Base-by-base conservation (phyloP, 2,888 invertebrate species). In the Macrophya annulata region DNA sequence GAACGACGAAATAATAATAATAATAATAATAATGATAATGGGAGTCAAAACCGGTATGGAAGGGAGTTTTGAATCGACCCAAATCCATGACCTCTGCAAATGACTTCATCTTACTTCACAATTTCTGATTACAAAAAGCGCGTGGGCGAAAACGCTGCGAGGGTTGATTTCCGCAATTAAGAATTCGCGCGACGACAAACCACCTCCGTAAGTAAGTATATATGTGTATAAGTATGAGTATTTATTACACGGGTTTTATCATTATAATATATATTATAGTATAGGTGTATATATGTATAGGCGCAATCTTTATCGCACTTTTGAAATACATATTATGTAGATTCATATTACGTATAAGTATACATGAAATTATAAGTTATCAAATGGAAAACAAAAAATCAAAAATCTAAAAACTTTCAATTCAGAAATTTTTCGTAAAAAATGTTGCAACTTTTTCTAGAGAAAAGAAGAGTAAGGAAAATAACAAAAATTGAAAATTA, bases 81-180 rank as follows among this genome's bases (percentile, higher is more conserved):
- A 77, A 77, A 77, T 77, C 40, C 55, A 37, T 45, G 74, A 45
- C 43, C 74, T 45, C 76, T 62, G 51, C 31, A 51, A 55, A 31
- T 77, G n/a, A 77, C 77, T 77, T 37, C 31, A 77, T 48, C 77
- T 55, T 55, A n/a, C 51, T 37, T 77, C 15, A 51, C 25, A 77
- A 51, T 51, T 51, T 77, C 37, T 77, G 74, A 74, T 74, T 74
- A 74, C 43, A 74, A 45, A 74, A 74, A 43, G 43, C 55, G 77
- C 74, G 74, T 74, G 45, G 51, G 55, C 31, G 31, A 31, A 43
- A 37, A 31, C 25, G 15, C 17, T 31, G 77, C 51, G 77, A 77
- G 77, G 77, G 51, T 87, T 89, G 88, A 90, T 90, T 90, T 91
- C 90, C 90, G 90, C 90, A 90, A 90, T 91, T 89, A 90, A 89